Conservation (phyloP, 2,888 invertebrate species). For the Acrobasis repandana region DNA sequence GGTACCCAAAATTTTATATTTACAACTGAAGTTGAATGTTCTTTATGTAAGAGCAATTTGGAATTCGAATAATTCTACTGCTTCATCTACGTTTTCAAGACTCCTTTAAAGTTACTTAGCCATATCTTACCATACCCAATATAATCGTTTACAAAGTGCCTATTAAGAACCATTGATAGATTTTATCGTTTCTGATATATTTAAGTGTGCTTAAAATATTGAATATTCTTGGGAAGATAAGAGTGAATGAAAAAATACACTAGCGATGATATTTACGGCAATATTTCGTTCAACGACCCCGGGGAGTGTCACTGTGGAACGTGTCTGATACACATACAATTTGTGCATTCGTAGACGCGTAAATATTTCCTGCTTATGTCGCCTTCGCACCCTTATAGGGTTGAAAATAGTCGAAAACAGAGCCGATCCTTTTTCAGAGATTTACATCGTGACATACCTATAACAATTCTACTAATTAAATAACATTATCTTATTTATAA, state of each 20-base stretch:
- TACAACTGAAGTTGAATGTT: too few relatives aligned
- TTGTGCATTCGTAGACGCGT: constrained; percentile 34
- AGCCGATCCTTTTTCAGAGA: constrained; percentile 46
- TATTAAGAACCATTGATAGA: background rate
- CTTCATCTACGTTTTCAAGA: background rate
- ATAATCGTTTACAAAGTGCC: background rate
- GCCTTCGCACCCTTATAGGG: constrained; percentile 46
- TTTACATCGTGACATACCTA: background rate
- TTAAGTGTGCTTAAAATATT: background rate
- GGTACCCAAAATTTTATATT: too few relatives aligned
- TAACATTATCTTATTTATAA: too few relatives aligned
- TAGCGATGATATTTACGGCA: constrained; percentile 19
- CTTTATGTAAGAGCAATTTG: background rate
- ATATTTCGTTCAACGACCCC: constrained; percentile 31
- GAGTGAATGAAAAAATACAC: constrained; percentile 9
- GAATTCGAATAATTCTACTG: background rate
- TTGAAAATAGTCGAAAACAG: constrained; percentile 61
- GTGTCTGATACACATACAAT: constrained; percentile 22
- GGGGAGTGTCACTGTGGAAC: constrained; percentile 18
- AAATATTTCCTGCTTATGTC: constrained; percentile 52
- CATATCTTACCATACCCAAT: background rate
- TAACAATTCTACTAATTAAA: too few relatives aligned
- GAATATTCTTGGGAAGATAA: constrained; percentile 8
- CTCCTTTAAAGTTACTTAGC: background rate
- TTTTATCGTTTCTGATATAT: background rate